A percentile compares a stretch with the other conserved stretches of the same genome.
These are phyloP conservation scores for Betta splendens DNA, from an alignment of 2,797 vertebrate species.

Conservation along the genomic window DNA sequence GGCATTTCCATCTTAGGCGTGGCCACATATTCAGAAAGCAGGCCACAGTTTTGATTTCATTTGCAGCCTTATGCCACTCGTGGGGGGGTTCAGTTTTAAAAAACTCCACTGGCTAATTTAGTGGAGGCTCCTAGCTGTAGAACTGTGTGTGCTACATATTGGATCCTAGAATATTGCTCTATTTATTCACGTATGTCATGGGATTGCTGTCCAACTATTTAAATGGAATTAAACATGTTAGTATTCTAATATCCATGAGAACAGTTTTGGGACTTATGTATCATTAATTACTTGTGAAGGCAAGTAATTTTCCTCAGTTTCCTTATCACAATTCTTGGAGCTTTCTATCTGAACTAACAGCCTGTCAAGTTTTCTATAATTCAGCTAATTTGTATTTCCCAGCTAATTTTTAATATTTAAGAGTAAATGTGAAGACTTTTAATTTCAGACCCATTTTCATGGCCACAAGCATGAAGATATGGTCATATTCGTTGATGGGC, in stretches of 20 bases:
- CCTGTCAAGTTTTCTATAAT: slow-evolving; percentile 27
- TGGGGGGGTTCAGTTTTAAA: slow-evolving; percentile 32
- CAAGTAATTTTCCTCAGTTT: slow-evolving; percentile 4
- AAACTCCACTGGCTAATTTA: slow-evolving; percentile 28
- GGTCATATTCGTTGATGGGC: slow-evolving; percentile 55
- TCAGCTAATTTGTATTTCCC: slow-evolving; percentile 42
- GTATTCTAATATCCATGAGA: slow-evolving; percentile 26
- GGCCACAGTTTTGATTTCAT: slow-evolving; percentile 26
- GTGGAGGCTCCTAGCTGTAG: slow-evolving; percentile 20
- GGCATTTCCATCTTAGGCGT: background rate
- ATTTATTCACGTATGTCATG: slow-evolving; percentile 55
- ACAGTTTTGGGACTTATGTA: slow-evolving; percentile 3
- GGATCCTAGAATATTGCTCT: slow-evolving; percentile 50
- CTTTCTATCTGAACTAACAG: slow-evolving; percentile 16
- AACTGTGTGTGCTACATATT: slow-evolving; percentile 52
- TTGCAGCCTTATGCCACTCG: slow-evolving; percentile 15
- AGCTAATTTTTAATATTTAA: slow-evolving; percentile 39
- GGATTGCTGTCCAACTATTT: slow-evolving; percentile 33
- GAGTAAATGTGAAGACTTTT: slow-evolving; percentile 52
- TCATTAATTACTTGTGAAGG: slow-evolving; percentile 27
- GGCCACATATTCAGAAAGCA: slow-evolving; percentile 4
- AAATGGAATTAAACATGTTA: slow-evolving; percentile 21
- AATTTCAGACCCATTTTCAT: slow-evolving; percentile 54
- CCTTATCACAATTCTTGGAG: slow-evolving; percentile 38
- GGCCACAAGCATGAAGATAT: slow-evolving; percentile 52